phyloP scores from a whole-genome alignment of 2,113 vertebrate species.

The Maccullochella peelii region DNA sequence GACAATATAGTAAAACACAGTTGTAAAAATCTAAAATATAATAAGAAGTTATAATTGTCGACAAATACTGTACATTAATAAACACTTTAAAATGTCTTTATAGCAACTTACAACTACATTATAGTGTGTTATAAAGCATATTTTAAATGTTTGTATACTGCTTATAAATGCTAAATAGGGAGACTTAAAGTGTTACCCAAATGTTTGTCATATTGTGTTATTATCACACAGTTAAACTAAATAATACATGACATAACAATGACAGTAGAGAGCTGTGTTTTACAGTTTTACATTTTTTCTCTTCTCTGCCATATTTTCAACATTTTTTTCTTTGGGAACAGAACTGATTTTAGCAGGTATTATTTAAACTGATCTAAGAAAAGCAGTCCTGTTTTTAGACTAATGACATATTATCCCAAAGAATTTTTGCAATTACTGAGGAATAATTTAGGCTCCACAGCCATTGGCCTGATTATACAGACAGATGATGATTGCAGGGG shows the following conservation, averaged over 20 bases:
- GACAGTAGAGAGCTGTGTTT: not conserved
- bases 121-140: not conserved
- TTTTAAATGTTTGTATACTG: not conserved
- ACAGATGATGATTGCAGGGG: not conserved
- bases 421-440: conserved; percentile 35
- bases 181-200: not conserved
- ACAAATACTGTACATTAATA: not conserved
- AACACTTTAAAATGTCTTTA: not conserved
- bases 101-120: not conserved
- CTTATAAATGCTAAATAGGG: not conserved
- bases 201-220: not conserved
- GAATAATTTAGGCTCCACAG: conserved; percentile 20
- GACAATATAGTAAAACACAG: not conserved
- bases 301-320: not conserved
- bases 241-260: not conserved
- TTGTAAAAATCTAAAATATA: not conserved
- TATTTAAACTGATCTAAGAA: conserved; percentile 13
- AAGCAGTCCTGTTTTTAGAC: conserved; percentile 29
- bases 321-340: not conserved
- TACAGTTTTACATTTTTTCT: not conserved
- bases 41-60: not conserved
- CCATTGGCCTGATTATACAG: conserved; percentile 7
- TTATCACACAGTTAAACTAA: not conserved
- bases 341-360: not conserved
- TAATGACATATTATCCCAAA: conserved; percentile 22